phyloP scores from a whole-genome alignment of 2,113 vertebrate species.

The Eptesicus fuscus region DNA sequence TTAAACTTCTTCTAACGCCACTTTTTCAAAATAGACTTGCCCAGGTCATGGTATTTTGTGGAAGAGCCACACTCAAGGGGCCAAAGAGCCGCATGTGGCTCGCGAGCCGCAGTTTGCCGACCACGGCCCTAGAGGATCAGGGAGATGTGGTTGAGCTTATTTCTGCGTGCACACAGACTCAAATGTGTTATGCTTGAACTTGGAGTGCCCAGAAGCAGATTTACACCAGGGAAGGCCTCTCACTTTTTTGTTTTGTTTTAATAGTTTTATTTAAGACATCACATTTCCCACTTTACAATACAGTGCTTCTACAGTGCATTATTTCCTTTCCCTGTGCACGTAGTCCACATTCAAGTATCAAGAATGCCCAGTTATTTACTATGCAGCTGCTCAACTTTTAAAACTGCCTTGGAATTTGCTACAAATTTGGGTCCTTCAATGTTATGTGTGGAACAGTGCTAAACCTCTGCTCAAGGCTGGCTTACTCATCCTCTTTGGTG shows the following conservation, averaged over 20 bases:
- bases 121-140: background rate
- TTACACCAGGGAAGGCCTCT: background rate
- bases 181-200: background rate
- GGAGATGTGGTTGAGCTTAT: background rate
- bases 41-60: too few species aligned
- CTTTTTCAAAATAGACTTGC: too few species aligned
- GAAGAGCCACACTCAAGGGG: too few species aligned
- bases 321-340: conserved; percentile 71
- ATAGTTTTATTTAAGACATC: conserved; percentile 83
- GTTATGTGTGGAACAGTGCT: conserved; percentile 75
- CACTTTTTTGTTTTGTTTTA: conserved; percentile 69
- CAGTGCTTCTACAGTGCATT: conserved; percentile 85
- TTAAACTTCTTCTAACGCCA: too few species aligned
- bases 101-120: too few species aligned
- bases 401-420: conserved; percentile 71
- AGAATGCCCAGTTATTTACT: conserved; percentile 81
- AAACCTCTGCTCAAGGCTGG: background rate
- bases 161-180: background rate
- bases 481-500: conserved; percentile 89
- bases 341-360: conserved; percentile 80
- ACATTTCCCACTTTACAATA: conserved; percentile 79
- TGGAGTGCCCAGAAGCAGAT: background rate
- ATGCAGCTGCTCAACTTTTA: conserved; percentile 76
- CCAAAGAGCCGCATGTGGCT: too few species aligned
- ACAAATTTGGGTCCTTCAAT: conserved; percentile 73